Evolutionary conservation across 2,888 invertebrate genomes (phyloP), one percentile per base, ranked within the genome.

Genomic region (Dinocampus coccinellae): DNA sequence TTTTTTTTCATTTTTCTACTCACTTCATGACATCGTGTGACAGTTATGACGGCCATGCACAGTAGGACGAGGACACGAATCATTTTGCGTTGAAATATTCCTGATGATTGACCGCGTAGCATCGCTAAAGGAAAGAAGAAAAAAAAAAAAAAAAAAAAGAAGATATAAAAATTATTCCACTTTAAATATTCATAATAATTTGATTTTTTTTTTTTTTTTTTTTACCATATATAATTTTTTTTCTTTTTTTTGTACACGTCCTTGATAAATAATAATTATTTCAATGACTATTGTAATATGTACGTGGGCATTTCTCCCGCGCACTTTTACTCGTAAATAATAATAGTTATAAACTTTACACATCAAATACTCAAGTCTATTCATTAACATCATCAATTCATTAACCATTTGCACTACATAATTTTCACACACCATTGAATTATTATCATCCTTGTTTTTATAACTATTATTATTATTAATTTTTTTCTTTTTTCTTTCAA

Each of bases 21-120:
- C 83, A 87, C 87, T 85, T 85, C 85, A 83, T 84, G 83, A 82
- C 87, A 86, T 87, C 82, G 83, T 83, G 83, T 82, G 78, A 87
- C 82, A 79, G 85, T 84, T 85, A 84, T 80, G 80, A 85, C 78
- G 81, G 79, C 83, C 83, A 85, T 83, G 83, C 85, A 87, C 78
- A 87, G 82, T 80, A 86, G 81, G 81, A 85, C 83, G 81, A 86
- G 81, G 83, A 83, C 81, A 84, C 86, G 86, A 86, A 83, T 84
- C 87, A 87, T 87, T 85, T 86, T 87, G 85, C 81, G 80, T 79
- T 80, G 80, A 84, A 80, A 81, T 83, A 83, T 84, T 85, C 82
- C 85, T 82, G 84, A 71, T 60, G 71, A 81, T 84, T 81, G 85
- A 81, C 83, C 83, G 84, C 86, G 84, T 86, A 87, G 85, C 87